phyloP scores from a whole-genome alignment of 1,140 invertebrate genomes.

The Drosophila equinoxialis region DNA sequence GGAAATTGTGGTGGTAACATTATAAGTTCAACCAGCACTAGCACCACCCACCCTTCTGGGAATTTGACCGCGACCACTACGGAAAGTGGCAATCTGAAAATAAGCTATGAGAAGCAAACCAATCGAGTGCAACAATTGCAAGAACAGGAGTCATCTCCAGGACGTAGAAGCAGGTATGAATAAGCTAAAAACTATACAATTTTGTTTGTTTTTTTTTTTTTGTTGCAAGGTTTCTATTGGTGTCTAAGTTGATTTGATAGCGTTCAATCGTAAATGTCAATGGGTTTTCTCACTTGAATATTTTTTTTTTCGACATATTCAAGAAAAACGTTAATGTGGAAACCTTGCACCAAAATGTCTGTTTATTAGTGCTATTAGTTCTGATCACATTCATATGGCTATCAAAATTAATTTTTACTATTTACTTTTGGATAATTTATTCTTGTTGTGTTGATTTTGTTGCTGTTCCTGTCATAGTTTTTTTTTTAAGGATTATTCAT shows the following conservation, averaged over 20 bases:
- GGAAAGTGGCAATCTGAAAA: constrained; percentile 83
- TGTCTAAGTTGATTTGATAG: too few relatives aligned
- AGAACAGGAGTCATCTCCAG: constrained; percentile 82
- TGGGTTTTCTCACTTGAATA: too few relatives aligned
- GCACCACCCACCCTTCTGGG: constrained; percentile 12
- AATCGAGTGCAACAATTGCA: constrained; percentile 73
- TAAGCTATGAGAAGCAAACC: constrained; percentile 84
- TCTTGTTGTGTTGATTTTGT: constrained; percentile 18
- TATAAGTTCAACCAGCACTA: constrained; percentile 32
- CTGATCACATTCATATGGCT: background rate
- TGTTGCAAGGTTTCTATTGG: too few relatives aligned
- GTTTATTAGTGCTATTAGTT: too few relatives aligned
- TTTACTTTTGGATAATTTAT: constrained; percentile 24
- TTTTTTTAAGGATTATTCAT: background rate
- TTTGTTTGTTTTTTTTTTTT: too few relatives aligned
- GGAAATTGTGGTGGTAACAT: constrained; percentile 54
- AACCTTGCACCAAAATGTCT: too few relatives aligned
- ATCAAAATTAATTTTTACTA: constrained; percentile 25
- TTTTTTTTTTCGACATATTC: too few relatives aligned
- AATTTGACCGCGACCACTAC: constrained; percentile 76
- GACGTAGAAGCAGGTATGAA: constrained; percentile 82
- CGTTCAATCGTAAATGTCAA: too few relatives aligned
- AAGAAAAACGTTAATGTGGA: too few relatives aligned
- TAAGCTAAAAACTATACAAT: background rate
- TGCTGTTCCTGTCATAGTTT: constrained; percentile 19